These are phyloP conservation scores for Calidris pygmaea DNA, from an alignment of 2,113 vertebrate species.

Conservation along the genomic window DNA sequence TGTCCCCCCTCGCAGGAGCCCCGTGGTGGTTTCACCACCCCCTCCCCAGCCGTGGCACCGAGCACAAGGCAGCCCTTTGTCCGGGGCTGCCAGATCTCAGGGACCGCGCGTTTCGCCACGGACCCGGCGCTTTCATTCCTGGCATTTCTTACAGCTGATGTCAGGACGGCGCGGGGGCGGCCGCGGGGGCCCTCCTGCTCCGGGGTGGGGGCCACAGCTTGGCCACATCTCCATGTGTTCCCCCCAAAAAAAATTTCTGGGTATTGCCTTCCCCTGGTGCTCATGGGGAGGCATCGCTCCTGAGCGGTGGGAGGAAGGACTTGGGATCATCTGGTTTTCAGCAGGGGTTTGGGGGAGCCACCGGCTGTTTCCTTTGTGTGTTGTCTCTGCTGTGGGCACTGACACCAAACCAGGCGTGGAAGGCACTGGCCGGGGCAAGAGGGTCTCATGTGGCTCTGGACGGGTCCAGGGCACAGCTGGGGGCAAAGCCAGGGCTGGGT, in stretches of 20 bases:
- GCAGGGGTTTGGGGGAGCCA: neutral
- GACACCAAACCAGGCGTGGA: fast-evolving
- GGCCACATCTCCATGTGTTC: neutral
- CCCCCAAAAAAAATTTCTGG: neutral
- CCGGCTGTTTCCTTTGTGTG: neutral
- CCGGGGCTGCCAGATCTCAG: neutral
- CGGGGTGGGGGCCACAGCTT: neutral
- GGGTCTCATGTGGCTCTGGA: neutral
- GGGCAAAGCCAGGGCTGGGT: fast-evolving
- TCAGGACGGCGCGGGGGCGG: neutral
- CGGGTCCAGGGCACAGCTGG: neutral
- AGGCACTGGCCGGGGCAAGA: neutral
- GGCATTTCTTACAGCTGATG: neutral
- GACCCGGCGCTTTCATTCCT: neutral
- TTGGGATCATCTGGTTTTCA: neutral
- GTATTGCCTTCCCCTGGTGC: neutral
- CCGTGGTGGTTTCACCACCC: neutral
- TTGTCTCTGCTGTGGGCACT: fast-evolving
- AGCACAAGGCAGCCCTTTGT: slow-evolving; percentile 1
- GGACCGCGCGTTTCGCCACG: neutral
- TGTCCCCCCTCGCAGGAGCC: neutral
- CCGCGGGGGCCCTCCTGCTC: neutral
- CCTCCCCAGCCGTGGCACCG: neutral
- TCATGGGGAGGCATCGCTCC: neutral
- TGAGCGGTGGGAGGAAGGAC: neutral